Evolutionary conservation across 2,797 vertebrate genomes (phyloP), one percentile per base, ranked within the genome.

Genomic region (Urophycis tenuis): DNA sequence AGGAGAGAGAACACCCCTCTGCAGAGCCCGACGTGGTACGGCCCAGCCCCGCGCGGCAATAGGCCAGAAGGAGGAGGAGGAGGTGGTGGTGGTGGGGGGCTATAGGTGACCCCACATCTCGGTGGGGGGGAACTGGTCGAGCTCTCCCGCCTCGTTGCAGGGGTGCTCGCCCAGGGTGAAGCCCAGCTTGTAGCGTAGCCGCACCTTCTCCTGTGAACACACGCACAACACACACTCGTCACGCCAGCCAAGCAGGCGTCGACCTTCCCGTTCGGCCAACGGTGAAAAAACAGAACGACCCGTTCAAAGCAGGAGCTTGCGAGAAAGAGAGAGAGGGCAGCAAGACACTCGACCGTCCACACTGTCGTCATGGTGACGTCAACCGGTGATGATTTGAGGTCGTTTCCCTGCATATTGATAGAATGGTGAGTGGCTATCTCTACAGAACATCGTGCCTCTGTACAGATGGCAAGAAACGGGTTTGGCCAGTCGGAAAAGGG

Each of bases 181-280:
- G 29, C 92, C 93, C 88, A 99, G 90, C 90, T 94, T 95, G 88
- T 95, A 99, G 67, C 97, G 94, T 88, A 99, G 94, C 74, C 96
- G 94, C 80, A 98, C 96, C 75, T 96, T 97, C 84, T 98, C 96
- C 97, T 99, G 90, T 34, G 76, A 75, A 81, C 49, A 70, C 78
- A 80, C 29, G 67, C n/a, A n/a, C n/a, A n/a, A n/a, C n/a, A n/a
- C n/a, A n/a, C n/a, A n/a, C n/a, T n/a, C n/a, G n/a, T n/a, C n/a
- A n/a, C n/a, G n/a, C n/a, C n/a, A n/a, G n/a, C n/a, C n/a, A n/a
- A n/a, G n/a, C n/a, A n/a, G n/a, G n/a, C n/a, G n/a, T n/a, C n/a
- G n/a, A n/a, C n/a, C n/a, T n/a, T n/a, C n/a, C n/a, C n/a, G n/a
- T n/a, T n/a, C n/a, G n/a, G n/a, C n/a, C n/a, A n/a, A n/a, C n/a